Evolutionary conservation across 1,140 invertebrate genomes (phyloP).

Genomic region (Drosophila sp.): DNA sequence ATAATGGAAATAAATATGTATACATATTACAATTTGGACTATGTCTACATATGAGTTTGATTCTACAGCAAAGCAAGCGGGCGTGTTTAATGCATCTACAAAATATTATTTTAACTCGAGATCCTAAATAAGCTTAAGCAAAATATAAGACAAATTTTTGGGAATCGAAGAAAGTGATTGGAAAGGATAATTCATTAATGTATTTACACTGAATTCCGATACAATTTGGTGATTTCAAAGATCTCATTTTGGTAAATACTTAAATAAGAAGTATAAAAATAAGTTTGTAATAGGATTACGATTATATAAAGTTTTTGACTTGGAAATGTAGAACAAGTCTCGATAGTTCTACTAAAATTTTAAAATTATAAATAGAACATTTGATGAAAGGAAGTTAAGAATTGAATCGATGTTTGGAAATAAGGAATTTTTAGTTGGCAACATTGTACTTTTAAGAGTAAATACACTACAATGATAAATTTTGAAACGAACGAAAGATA

Average conservation of each 20-base stretch:
- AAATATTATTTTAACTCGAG: conserved; percentile 5
- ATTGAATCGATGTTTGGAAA: no score
- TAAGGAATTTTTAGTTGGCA: neutral
- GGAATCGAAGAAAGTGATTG: neutral
- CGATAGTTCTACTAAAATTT: no score
- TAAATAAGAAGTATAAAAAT: neutral
- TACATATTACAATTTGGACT: neutral
- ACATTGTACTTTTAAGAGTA: neutral
- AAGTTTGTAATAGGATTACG: no score
- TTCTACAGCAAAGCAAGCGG: conserved; percentile 40
- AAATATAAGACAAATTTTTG: neutral
- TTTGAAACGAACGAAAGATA: neutral
- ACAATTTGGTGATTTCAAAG: neutral
- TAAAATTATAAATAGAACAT: no score
- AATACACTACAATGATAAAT: neutral
- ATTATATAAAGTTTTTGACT: no score
- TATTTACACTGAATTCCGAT: neutral
- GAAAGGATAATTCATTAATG: neutral
- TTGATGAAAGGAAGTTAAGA: no score
- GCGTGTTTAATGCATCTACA: conserved; percentile 25
- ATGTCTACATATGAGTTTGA: neutral
- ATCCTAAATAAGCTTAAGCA: conserved; percentile 3
- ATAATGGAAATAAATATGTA: neutral
- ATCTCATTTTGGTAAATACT: neutral
- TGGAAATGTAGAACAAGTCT: no score